Percentiles rank a stretch among this genome's conserved stretches.
Conservation (phyloP, 2,888 invertebrate species). For the Theretra japonica region DNA sequence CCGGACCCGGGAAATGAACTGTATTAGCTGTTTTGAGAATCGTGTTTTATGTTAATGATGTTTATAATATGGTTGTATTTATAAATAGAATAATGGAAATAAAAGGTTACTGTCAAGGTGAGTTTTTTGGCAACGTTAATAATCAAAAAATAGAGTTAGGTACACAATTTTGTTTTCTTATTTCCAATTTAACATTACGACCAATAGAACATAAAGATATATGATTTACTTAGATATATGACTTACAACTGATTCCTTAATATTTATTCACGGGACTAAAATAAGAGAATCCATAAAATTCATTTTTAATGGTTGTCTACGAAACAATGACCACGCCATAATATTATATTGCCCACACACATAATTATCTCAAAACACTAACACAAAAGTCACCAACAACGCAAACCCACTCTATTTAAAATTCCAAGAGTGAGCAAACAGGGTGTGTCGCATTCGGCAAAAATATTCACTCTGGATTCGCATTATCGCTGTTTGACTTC, state of each 20-base stretch:
- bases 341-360: neutral
- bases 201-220: no score
- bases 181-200: no score
- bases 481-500: slow-evolving; percentile 84
- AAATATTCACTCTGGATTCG: slow-evolving; percentile 73
- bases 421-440: slow-evolving; percentile 41
- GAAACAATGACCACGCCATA: neutral
- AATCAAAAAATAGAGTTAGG: no score
- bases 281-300: no score
- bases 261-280: no score
- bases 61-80: neutral
- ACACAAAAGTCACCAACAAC: neutral
- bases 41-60: slow-evolving; percentile 7
- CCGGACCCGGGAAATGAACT: slow-evolving; percentile 68
- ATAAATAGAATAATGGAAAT: neutral
- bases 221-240: no score
- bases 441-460: slow-evolving; percentile 56
- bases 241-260: no score
- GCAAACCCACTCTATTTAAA: slow-evolving; percentile 30
- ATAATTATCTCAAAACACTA: neutral
- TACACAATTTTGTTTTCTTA: no score
- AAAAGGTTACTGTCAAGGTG: no score
- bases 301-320: no score
- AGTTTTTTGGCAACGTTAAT: no score
- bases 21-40: slow-evolving; percentile 51